These are phyloP conservation scores for Alethe diademata DNA, from an alignment of 2,113 vertebrate species.

Conservation along the genomic window DNA sequence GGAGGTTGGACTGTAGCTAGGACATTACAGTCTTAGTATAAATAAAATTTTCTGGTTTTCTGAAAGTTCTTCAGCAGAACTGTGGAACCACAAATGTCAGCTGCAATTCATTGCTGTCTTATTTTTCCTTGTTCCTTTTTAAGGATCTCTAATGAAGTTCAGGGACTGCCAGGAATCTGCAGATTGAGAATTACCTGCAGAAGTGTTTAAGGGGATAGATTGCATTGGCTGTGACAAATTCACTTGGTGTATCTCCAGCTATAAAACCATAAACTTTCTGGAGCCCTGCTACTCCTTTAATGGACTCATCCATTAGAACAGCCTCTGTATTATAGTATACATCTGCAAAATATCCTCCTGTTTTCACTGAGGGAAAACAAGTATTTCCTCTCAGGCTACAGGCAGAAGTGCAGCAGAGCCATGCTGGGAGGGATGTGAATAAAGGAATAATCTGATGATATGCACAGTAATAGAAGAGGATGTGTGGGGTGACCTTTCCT, in stretches of 20 bases:
- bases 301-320: not conserved
- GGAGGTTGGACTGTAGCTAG: not conserved
- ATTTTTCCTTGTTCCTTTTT: not conserved
- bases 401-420: not conserved
- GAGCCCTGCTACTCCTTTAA: not conserved
- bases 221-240: not conserved
- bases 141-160: not conserved
- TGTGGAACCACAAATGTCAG: not conserved
- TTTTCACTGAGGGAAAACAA: not conserved
- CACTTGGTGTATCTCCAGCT: not conserved
- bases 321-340: not conserved
- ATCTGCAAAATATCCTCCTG: not conserved
- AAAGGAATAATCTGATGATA: not conserved
- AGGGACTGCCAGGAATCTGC: not conserved
- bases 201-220: not conserved
- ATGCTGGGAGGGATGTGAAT: not conserved
- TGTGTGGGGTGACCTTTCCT: not conserved
- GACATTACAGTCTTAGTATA: not conserved
- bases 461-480: not conserved
- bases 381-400: not conserved
- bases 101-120: not conserved
- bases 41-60: not conserved
- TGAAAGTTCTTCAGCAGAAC: not conserved
- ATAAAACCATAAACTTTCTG: not conserved
- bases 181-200: not conserved